Evolutionary conservation across 2,797 vertebrate genomes (phyloP), one percentile per base, ranked within the genome.

Genomic region (Astyanax mexicanus): DNA sequence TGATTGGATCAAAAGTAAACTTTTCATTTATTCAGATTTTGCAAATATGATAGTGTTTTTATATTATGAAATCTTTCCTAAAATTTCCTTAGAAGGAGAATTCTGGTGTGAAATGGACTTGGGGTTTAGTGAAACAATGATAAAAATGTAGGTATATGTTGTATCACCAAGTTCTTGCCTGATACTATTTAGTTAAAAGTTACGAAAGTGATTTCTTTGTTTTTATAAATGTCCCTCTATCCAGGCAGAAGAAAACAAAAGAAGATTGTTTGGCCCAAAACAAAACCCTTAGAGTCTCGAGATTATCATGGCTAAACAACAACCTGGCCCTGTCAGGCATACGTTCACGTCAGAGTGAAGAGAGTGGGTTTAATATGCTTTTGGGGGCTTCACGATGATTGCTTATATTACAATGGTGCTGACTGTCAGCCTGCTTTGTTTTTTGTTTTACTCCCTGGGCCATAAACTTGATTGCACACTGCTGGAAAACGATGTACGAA

Each of bases 181-280:
- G n/a, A n/a, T n/a, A n/a, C n/a, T n/a, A 44, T n/a, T n/a, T 5
- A 5, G 29, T 32, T 2, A 32, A 32, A 32, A 32, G 2, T 2
- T 5, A 32, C n/a, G 32, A 32, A 58, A 64, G 4, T 10, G 27
- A n/a, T 35, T 19, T 5, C 29, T 32, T 32, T 32, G 29, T 32
- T 32, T 2, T 32, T 32, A 32, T 32, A 29, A 32, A 5, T 32
- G n/a, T n/a, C 1, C n/a, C 21, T 11, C 10, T 52, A 11, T 9
- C 45, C 17, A 47, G 45, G n/a, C n/a, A n/a, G 17, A 17, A 19
- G 45, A n/a, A 47, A n/a, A n/a, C 45, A 45, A 32, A 32, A 23
- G 35, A 42, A 29, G 29, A n/a, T 32, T 45, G 10, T 72, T 23
- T 58, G 40, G 25, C 42, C 69, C n/a, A 60, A 17, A n/a, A n/a